Conservation (phyloP, 2,888 invertebrate species). For the Eremobia ochroleuca region DNA sequence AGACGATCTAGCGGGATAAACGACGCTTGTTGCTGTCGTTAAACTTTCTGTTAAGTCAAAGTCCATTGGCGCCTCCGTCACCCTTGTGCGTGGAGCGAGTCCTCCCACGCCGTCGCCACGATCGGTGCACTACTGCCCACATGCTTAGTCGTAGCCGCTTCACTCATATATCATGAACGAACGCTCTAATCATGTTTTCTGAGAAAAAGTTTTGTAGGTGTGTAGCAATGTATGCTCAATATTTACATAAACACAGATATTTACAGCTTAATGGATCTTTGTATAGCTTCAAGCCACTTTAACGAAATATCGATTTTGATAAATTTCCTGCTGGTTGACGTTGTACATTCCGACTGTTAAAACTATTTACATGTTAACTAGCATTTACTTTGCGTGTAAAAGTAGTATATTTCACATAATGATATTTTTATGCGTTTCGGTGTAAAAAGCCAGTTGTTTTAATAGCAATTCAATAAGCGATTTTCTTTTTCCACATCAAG, state of each 20-base stretch:
- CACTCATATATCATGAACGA: conserved; percentile 47
- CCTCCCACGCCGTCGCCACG: conserved; percentile 73
- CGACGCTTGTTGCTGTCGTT: conserved; percentile 41
- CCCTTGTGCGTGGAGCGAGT: conserved; percentile 70
- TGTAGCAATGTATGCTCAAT: conserved; percentile 48
- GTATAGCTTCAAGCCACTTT: conserved; percentile 11
- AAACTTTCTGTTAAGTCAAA: conserved; percentile 64
- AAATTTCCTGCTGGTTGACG: background rate
- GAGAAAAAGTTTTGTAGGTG: conserved; percentile 56
- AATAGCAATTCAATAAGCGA: background rate
- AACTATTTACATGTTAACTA: conserved; percentile 1
- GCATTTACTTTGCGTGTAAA: background rate
- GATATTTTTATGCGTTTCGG: background rate
- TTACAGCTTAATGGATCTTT: conserved; percentile 47
- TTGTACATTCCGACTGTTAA: background rate
- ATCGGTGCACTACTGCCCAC: conserved; percentile 66
- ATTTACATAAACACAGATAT: conserved; percentile 57
- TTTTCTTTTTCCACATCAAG: background rate
- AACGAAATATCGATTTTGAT: conserved; percentile 18
- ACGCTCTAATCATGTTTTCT: conserved; percentile 58
- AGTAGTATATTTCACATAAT: background rate
- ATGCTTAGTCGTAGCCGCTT: conserved; percentile 16
- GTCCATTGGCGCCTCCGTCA: conserved; percentile 67
- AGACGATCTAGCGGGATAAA: conserved; percentile 35
- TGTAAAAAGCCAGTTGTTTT: conserved; percentile 7